Evolutionary conservation across 2,888 invertebrate genomes (phyloP), one percentile per base, ranked within the genome.

Genomic region (Chydorus sphaericus): DNA sequence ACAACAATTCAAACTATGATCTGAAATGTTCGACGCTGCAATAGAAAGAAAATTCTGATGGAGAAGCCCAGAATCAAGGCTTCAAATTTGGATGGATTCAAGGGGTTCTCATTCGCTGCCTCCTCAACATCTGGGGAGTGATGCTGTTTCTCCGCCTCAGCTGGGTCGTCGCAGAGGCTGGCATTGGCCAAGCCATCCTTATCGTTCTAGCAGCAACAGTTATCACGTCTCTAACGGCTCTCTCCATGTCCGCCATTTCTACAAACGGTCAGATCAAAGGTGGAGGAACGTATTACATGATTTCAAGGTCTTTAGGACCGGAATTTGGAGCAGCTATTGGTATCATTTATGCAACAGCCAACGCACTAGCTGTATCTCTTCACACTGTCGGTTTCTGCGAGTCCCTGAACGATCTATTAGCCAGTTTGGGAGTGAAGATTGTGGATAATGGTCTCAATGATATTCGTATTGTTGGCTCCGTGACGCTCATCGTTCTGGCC

Each of bases 101-200:
- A 62, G 77, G 76, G 7, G 76, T 77, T 10, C 60, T 73, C 71
- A 67, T 75, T 61, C 65, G 76, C 67, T 77, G 77, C 68, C 79
- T 97, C 44, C 82, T 97, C 66, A 97, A 97, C 73, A 97, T 97
- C 67, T 97, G 93, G 87, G 97, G 97, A 55, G 97, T 97, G 62
- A 98, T 98, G 94, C 79, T 98, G 61, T 98, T 98, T 73, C 78
- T 97, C 63, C 83, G 96, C 55, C 77, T 98, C 66, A 88, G 94
- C 39, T 98, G 98, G 98, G 90, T 97, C 60, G 90, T 96, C 48
- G 89, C 88, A 36, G 90, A 96, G 69, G 84, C 94, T 3, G 96
- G 96, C 58, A 81, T 94, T 62, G 57, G 57, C 16, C 31, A 52
- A 23, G 80, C 83, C 48, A 74, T 83, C 65, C 67, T 87, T 62